These are phyloP conservation scores for Pseudonaja textilis DNA, from an alignment of 2,113 vertebrate species.

Conservation along the genomic window DNA sequence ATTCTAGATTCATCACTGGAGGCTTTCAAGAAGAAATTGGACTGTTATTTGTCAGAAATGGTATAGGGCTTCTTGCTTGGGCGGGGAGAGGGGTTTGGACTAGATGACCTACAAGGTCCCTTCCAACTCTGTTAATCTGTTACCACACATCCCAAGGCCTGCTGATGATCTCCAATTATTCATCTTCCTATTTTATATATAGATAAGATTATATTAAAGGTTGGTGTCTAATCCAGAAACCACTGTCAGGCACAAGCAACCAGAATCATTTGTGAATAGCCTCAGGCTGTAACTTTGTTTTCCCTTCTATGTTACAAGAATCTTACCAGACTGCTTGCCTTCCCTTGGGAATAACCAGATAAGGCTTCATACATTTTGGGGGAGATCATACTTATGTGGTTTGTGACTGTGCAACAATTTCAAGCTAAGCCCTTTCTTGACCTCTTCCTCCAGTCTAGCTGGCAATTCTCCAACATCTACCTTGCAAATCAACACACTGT, in stretches of 20 bases:
- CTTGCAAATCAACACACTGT: neutral
- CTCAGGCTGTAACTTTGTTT: neutral
- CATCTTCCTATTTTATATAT: too few species aligned
- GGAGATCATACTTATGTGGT: neutral
- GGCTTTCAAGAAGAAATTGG: too few species aligned
- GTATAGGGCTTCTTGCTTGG: too few species aligned
- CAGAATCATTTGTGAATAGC: neutral
- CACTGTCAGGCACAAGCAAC: neutral
- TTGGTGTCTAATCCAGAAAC: neutral
- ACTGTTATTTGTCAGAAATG: too few species aligned
- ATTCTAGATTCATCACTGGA: neutral
- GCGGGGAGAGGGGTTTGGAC: too few species aligned
- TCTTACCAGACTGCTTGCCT: neutral
- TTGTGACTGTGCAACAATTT: neutral
- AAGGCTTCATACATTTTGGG: neutral
- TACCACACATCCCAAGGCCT: too few species aligned
- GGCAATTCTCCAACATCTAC: neutral
- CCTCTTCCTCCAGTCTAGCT: neutral
- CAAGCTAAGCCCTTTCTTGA: neutral
- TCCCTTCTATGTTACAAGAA: neutral
- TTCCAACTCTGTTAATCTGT: too few species aligned
- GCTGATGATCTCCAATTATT: too few species aligned
- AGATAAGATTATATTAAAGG: neutral
- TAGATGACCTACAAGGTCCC: too few species aligned
- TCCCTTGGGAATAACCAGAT: neutral